Base-by-base conservation (phyloP, 2,888 invertebrate species). In the Tachystola acroxantha region DNA sequence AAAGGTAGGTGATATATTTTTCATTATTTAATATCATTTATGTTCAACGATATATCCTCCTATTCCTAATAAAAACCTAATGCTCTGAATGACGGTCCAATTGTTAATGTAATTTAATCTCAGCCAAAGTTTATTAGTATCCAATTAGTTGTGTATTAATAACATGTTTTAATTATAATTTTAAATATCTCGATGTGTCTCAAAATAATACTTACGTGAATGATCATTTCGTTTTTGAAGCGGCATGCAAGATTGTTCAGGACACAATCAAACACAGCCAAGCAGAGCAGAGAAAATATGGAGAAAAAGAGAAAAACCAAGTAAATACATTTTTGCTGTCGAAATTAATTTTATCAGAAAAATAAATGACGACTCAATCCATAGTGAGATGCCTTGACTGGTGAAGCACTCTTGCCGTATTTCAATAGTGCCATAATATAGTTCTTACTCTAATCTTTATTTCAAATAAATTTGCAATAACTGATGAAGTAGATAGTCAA, bases 211-310 rank as follows among this genome's bases (percentile, higher is more conserved):
- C 92, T 92, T 92, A 92, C 92, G 91, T 92, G 91, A 90, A 90
- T 87, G 88, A 89, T 88, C 84, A 84, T 88, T 89, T 90, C 89
- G 89, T 87, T 88, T 89, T 91, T 89, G 91, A 91, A 91, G 91
- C 91, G 88, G 91, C 91, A 91, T 92, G 91, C 91, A 88, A 89
- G 88, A 89, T 90, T 91, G 91, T 91, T 90, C 90, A 89, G 91
- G 91, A 91, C 90, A 91, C 91, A 92, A 92, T 92, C 92, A 92
- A 91, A 91, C 91, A 92, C 91, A 91, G 91, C 89, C 91, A 93
- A 93, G 92, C 92, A 92, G 92, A 92, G 92, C 92, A 91, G 91
- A 92, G 91, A 91, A 92, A 89, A 90, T 89, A 91, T 91, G 90
- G 88, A 90, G 90, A 91, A 91, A 84, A 91, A 91, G 90, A 90